Base-by-base conservation (phyloP, 2,113 vertebrate species). In the Morone saxatilis region DNA sequence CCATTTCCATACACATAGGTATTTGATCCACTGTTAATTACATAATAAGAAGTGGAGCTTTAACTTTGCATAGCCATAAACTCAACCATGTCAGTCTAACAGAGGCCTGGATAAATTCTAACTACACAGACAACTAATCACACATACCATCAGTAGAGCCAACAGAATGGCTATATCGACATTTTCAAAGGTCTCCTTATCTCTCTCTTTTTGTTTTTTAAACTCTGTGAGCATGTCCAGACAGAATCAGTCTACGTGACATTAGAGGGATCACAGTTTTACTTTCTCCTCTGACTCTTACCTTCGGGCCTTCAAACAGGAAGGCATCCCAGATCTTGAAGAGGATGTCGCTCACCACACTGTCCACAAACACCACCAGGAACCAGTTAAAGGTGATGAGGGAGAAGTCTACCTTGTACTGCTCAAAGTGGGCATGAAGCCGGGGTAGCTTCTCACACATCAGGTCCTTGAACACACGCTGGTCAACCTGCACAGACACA, bases 311-410 rank as follows among this genome's bases (percentile, higher is more conserved):
- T 91, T 99, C 98, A 7, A 97, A 99, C 0, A 99, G 95, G 89
- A 99, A 99, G 12, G 98, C 95, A 65, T 99, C 98, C 98, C 98
- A 99, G 88, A 99, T 98, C 90, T 97, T 98, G 86, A 99, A 99
- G 70, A 99, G 97, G 85, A 99, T 95, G 90, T 99, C 98, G 12
- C 97, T 98, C 82, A 98, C 97, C 47, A 99, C 97, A 0, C 98
- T 99, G 94, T 99, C 98, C 92, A 99, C 98, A 86, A 99, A 99
- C 56, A 98, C 95, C 84, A 99, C 98, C 53, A 99, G 96, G 84
- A 99, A 99, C 98, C 98, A 99, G 96, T 99, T 99, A 93, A 99
- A 99, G 11, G 98, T 99, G 94, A 99, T 99, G 72, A 99, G 97
- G 5, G 97, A 98, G 83, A 96, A 98, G 89, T 99, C 98, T 0